phyloP scores from a whole-genome alignment of 2,113 vertebrate genomes.

The Alosa alosa region DNA sequence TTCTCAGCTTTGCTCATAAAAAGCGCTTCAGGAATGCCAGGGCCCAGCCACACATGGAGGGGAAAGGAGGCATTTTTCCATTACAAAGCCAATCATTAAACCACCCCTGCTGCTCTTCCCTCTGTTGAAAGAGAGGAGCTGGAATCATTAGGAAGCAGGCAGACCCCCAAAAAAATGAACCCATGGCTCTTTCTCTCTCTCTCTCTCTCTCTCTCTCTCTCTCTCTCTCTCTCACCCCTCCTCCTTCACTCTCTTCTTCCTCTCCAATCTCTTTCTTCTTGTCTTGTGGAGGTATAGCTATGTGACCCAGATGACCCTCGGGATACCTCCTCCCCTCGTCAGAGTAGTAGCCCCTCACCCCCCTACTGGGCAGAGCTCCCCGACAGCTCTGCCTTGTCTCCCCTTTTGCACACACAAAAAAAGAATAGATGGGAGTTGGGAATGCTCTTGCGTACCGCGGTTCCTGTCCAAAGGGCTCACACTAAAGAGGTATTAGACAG shows the following conservation, averaged over 20 bases:
- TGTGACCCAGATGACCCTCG: slow-evolving; percentile 57
- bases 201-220: background rate
- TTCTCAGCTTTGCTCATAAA: slow-evolving; percentile 53
- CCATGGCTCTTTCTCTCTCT: slow-evolving; percentile 41
- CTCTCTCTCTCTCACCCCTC: background rate
- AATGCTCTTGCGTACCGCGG: background rate
- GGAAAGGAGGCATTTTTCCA: slow-evolving; percentile 67
- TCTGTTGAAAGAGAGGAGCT: slow-evolving; percentile 64
- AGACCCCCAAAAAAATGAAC: slow-evolving; percentile 60
- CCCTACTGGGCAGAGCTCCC: background rate
- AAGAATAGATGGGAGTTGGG: background rate
- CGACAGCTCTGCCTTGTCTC: background rate
- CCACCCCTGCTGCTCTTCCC: slow-evolving; percentile 65
- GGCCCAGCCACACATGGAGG: slow-evolving; percentile 56
- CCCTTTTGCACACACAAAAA: too few species aligned
- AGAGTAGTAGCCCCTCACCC: background rate
- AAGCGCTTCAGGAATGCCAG: slow-evolving; percentile 36
- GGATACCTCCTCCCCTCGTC: slow-evolving; percentile 42
- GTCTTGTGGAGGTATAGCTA: slow-evolving; percentile 27
- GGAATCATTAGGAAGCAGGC: slow-evolving; percentile 65
- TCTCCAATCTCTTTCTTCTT: too few species aligned
- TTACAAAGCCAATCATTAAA: slow-evolving; percentile 74
- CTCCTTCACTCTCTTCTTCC: too few species aligned
- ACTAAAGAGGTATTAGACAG: slow-evolving; percentile 1
- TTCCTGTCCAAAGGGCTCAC: background rate